Conservation (phyloP, 2,888 invertebrate genomes). For the Cordilura impudica region DNA sequence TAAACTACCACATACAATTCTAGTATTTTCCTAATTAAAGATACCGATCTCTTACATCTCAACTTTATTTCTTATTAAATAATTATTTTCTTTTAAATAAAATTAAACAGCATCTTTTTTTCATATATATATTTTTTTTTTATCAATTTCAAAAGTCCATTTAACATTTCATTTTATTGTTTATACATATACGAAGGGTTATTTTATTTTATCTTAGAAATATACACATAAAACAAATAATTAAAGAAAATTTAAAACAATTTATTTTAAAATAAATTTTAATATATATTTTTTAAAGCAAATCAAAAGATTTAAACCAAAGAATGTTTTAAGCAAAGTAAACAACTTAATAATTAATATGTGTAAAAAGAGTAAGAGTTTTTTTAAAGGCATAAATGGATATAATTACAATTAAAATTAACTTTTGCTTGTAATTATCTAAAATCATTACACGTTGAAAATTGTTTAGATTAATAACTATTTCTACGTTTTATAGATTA, state of each 20-base stretch:
- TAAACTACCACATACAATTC: too few species aligned
- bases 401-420: background rate
- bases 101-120: background rate
- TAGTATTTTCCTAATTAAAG: too few species aligned
- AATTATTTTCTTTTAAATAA: background rate
- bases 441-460: too few species aligned
- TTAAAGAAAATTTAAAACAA: conserved; percentile 6
- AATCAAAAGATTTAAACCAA: conserved; percentile 10
- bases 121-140: conserved; percentile 4
- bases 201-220: background rate
- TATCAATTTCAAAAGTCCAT: conserved; percentile 15
- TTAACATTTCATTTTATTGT: conserved; percentile 12
- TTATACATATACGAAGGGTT: background rate
- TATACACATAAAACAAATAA: background rate
- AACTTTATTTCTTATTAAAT: too few species aligned
- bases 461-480: too few species aligned
- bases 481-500: too few species aligned
- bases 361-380: conserved; percentile 1
- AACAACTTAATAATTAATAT: conserved; percentile 17
- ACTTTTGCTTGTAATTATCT: too few species aligned
- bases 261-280: conserved; percentile 15
- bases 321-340: conserved; percentile 22
- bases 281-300: conserved; percentile 11
- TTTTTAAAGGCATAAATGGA: background rate
- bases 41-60: too few species aligned